A percentile compares a stretch with the other conserved stretches of the same genome.
These are phyloP conservation scores for Aythya fuligula DNA, from an alignment of 2,797 vertebrate genomes.

Conservation along the genomic window DNA sequence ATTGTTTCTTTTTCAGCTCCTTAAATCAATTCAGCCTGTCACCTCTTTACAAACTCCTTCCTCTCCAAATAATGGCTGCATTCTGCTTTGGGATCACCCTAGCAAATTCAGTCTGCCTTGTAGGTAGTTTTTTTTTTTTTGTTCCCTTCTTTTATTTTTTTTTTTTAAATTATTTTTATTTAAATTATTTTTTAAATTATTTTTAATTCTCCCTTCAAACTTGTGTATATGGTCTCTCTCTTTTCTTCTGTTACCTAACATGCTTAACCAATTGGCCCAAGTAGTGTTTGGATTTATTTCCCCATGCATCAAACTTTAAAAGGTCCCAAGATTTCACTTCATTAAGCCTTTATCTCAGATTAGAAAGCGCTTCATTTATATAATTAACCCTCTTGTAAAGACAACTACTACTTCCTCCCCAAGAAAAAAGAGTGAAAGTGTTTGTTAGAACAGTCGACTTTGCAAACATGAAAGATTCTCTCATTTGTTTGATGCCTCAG, in stretches of 20 bases:
- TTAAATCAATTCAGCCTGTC: background rate
- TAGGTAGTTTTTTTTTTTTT: background rate
- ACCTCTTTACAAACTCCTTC: background rate
- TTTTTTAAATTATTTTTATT: background rate
- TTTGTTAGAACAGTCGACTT: background rate
- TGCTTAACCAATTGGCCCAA: background rate
- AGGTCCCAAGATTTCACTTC: background rate
- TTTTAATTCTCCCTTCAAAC: background rate
- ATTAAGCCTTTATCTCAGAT: background rate
- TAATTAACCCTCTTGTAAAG: conserved; percentile 3
- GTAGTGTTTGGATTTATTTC: background rate
- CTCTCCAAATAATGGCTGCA: background rate
- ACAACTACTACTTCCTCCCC: background rate
- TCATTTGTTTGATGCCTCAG: conserved; percentile 5
- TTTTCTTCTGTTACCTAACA: background rate
- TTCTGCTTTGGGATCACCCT: background rate
- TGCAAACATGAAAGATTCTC: conserved; percentile 27
- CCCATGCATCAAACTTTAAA: background rate
- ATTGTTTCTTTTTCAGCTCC: background rate
- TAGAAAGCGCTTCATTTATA: background rate
- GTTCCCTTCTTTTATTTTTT: background rate
- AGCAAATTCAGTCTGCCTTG: background rate
- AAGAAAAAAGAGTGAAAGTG: background rate
- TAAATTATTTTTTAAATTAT: background rate
- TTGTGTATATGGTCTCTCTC: background rate